Conservation (phyloP, 2,888 invertebrate genomes). For the Brachyptera risi region DNA sequence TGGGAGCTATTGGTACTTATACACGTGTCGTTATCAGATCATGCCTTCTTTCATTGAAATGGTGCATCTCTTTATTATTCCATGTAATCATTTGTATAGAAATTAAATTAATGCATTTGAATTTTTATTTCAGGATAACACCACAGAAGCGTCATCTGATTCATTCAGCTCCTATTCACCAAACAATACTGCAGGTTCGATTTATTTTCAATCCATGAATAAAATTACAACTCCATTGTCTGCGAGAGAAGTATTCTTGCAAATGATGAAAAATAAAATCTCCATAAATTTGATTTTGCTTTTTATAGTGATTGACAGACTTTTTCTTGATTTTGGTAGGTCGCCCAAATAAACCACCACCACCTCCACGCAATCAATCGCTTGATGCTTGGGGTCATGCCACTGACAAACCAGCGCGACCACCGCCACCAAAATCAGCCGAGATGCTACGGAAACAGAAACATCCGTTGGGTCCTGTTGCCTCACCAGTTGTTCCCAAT, state of each 20-base stretch:
- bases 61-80: too few species aligned
- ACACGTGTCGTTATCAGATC: too few species aligned
- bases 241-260: too few species aligned
- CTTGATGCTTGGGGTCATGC: slow-evolving; percentile 47
- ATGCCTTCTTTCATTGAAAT: too few species aligned
- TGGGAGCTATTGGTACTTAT: too few species aligned
- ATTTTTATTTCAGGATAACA: background rate
- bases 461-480: background rate
- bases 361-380: slow-evolving; percentile 67
- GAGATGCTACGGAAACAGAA: slow-evolving; percentile 30
- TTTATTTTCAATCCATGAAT: too few species aligned
- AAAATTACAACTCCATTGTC: too few species aligned
- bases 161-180: slow-evolving; percentile 9
- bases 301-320: too few species aligned
- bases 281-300: too few species aligned
- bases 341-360: slow-evolving; percentile 65
- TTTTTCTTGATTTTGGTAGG: too few species aligned
- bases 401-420: slow-evolving; percentile 60
- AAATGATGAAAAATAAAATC: too few species aligned
- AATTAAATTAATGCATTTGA: background rate
- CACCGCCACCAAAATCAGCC: slow-evolving; percentile 62
- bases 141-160: background rate
- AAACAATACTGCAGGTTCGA: background rate
- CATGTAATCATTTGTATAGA: too few species aligned
- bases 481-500: slow-evolving; percentile 34